Evolutionary conservation across 2,113 vertebrate genomes (phyloP), one percentile per base, ranked within the genome.

Genomic region (Drymodes brunneopygia): DNA sequence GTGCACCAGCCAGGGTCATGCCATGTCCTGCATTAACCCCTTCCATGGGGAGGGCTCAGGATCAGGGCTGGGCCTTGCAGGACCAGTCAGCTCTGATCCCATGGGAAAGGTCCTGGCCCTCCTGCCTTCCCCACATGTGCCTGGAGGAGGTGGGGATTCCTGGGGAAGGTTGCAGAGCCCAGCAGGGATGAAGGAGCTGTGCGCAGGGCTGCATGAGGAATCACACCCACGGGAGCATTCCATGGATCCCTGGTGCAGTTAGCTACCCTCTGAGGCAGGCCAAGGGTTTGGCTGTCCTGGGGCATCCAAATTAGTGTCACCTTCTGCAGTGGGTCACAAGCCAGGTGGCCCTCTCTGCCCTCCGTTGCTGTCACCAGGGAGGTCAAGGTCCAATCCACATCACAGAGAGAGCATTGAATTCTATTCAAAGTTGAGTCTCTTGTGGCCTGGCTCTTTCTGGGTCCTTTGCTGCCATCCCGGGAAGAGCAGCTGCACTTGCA

Each of bases 191-290:
- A 1, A 11, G 24, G 45, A 86, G 48, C 62, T 61, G n/a, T 72
- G 62, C 58, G 9, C 24, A 60, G 88, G 33, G 40, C 75, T 91
- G 61, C 1, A 0, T 17, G n/a, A n/a, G 33, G 31, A 31, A 61
- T 27, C 1, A 1, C 0, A 1, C 9, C 33, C 51, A 27, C 0
- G 0, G 50, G 28, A 84, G 20, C 58, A 64, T 54, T 47, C 53
- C 15, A 20, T 25, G 42, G n/a, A 70, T 81, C 14, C 27, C 36
- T 33, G 10, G 1, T 8, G 36, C 0, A 2, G 38, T 51, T 21
- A 60, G 12, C 7, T 2, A 0, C 42, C 29, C 29, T 51, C 35
- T 9, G 9, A 24, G 22, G 7, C 42, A 62, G 50, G 29, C 24
- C 0, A 1, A 42, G 19, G 15, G 1, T 53, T 66, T 79, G 70